Conservation (phyloP, 2,113 vertebrate genomes). For the Xiphophorus maculatus region DNA sequence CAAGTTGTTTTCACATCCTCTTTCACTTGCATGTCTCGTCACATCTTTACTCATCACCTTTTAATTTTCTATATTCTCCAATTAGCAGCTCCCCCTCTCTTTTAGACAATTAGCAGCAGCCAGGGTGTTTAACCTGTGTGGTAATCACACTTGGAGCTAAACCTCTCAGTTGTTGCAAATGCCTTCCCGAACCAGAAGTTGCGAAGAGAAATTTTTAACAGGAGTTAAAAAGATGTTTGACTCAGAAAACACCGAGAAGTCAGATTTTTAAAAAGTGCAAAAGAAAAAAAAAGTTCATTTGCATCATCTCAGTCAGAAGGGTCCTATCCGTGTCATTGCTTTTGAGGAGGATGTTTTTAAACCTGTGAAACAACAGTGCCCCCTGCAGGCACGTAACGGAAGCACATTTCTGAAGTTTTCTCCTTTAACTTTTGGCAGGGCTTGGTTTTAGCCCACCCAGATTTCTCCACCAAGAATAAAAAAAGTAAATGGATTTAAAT, state of each 20-base stretch:
- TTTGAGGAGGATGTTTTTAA: neutral
- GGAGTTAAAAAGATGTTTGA: conserved; percentile 47
- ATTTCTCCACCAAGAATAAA: conserved; percentile 62
- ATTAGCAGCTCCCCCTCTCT: conserved; percentile 14
- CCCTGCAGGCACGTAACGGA: conserved; percentile 47
- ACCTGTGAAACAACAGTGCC: conserved; percentile 68
- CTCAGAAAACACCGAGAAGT: conserved; percentile 39
- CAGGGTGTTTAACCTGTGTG: conserved; percentile 24
- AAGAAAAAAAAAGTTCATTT: neutral
- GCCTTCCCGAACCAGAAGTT: conserved; percentile 53
- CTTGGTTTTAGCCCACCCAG: conserved; percentile 48
- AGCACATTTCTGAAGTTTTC: conserved; percentile 21
- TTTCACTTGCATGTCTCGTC: neutral
- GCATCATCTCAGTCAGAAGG: conserved; percentile 10
- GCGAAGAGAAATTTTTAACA: conserved; percentile 11
- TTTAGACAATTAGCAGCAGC: conserved; percentile 26
- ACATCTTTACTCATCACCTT: conserved; percentile 18
- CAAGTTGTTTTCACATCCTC: conserved; percentile 26
- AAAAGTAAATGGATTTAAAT: conserved; percentile 76
- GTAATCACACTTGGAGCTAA: conserved; percentile 52
- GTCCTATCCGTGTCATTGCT: conserved; percentile 23
- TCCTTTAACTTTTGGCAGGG: conserved; percentile 36
- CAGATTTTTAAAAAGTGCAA: conserved; percentile 1
- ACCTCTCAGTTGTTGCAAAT: conserved; percentile 35
- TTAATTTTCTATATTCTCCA: conserved; percentile 24